Conservation (phyloP, 2,888 invertebrate species). For the Sarcophaga subvicina region DNA sequence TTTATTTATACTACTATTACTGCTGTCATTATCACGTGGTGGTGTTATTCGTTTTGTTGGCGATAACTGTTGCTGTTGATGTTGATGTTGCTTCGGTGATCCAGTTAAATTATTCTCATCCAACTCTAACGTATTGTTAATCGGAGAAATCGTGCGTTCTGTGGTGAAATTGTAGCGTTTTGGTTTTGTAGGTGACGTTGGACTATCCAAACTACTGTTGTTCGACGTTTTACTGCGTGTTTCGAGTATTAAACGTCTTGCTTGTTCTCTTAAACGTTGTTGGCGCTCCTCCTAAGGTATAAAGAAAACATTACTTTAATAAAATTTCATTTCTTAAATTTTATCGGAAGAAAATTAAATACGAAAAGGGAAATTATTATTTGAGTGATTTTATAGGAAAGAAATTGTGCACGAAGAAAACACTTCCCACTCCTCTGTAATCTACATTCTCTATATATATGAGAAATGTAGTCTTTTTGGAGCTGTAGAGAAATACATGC, state of each 20-base stretch:
- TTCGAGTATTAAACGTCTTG: conserved; percentile 94
- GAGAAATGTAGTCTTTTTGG: too few species aligned
- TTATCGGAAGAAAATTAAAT: too few species aligned
- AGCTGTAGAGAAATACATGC: too few species aligned
- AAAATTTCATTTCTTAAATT: too few species aligned
- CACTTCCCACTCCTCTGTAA: too few species aligned
- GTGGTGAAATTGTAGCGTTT: conserved; percentile 80
- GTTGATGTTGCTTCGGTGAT: conserved; percentile 53
- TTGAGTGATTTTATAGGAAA: too few species aligned
- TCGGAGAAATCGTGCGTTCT: conserved; percentile 81
- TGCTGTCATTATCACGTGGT: conserved; percentile 79
- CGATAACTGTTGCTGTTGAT: conserved; percentile 45
- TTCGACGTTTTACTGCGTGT: conserved; percentile 84
- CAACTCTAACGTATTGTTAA: conserved; percentile 77
- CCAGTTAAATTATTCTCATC: conserved; percentile 71
- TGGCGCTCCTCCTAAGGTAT: conserved; percentile 89
- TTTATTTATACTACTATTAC: conserved; percentile 70
- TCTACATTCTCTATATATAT: too few species aligned
- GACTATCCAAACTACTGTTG: conserved; percentile 71
- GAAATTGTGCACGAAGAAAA: too few species aligned
- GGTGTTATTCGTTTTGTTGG: conserved; percentile 77
- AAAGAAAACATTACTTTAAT: neutral
- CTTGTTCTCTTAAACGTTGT: conserved; percentile 92
- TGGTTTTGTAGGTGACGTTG: conserved; percentile 79
- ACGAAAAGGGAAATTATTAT: too few species aligned